Evolutionary conservation across 2,113 vertebrate genomes (phyloP).

Genomic region (Pedionomus torquatus): DNA sequence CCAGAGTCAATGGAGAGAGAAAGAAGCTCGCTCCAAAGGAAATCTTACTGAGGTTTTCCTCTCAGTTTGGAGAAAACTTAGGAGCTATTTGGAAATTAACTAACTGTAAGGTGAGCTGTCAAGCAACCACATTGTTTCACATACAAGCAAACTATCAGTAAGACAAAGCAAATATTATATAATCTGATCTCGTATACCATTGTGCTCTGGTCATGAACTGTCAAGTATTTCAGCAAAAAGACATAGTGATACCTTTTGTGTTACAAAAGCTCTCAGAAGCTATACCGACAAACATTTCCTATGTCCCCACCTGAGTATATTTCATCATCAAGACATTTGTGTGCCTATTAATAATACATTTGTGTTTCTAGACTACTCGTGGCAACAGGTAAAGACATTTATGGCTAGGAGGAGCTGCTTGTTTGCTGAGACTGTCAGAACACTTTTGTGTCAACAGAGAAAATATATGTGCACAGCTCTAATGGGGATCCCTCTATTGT

Average conservation of each 20-base stretch:
- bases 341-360: slow-evolving; percentile 33
- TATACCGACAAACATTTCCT: neutral
- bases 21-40: neutral
- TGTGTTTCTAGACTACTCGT: neutral
- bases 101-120: neutral
- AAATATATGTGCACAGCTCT: slow-evolving; percentile 49
- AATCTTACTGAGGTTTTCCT: neutral
- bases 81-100: neutral
- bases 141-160: neutral
- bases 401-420: neutral
- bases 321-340: neutral
- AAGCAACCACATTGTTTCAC: neutral
- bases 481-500: slow-evolving; percentile 31
- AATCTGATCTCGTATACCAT: neutral
- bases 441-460: slow-evolving; percentile 47
- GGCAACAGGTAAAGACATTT: slow-evolving; percentile 9
- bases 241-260: neutral
- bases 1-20: neutral
- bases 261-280: neutral
- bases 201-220: neutral
- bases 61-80: neutral
- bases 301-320: neutral
- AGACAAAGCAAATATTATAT: neutral
- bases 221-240: neutral
- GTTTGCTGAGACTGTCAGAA: slow-evolving; percentile 31